phyloP scores from a whole-genome alignment of 2,113 vertebrate genomes.

The Daphoenositta chrysoptera region DNA sequence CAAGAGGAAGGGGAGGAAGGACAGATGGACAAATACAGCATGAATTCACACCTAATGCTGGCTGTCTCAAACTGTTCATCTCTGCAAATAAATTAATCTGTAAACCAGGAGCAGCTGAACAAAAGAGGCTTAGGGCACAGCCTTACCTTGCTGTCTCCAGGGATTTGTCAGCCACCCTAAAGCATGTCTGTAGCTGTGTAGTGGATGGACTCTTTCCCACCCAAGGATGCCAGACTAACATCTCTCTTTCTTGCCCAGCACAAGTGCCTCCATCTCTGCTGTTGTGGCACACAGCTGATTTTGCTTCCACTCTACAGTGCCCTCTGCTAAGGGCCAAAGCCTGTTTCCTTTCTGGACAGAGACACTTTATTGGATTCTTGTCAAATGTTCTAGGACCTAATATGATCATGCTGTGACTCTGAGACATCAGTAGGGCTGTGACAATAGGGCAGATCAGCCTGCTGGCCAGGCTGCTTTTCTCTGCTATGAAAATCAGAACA shows the following conservation, averaged over 20 bases:
- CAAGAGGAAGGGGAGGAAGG: neutral
- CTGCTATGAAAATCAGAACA: neutral
- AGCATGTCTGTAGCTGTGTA: neutral
- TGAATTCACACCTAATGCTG: slow-evolving; percentile 1
- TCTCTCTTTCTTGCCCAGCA: neutral
- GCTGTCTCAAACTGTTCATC: neutral
- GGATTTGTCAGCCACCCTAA: neutral
- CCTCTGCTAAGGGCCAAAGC: neutral
- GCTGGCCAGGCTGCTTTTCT: neutral
- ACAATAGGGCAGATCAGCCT: neutral
- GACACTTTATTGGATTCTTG: neutral
- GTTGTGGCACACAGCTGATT: neutral
- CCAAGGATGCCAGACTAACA: neutral
- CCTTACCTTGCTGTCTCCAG: neutral
- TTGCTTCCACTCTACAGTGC: neutral
- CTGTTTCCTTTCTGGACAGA: neutral
- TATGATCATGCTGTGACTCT: neutral
- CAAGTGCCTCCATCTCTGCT: neutral
- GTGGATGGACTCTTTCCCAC: neutral
- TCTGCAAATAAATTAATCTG: neutral
- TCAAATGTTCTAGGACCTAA: neutral
- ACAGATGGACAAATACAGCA: slow-evolving; percentile 17
- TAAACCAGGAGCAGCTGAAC: neutral
- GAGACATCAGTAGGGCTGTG: neutral
- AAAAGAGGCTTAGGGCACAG: neutral